phyloP scores from a whole-genome alignment of 1,140 invertebrate species.

The Procambarus clarkii region DNA sequence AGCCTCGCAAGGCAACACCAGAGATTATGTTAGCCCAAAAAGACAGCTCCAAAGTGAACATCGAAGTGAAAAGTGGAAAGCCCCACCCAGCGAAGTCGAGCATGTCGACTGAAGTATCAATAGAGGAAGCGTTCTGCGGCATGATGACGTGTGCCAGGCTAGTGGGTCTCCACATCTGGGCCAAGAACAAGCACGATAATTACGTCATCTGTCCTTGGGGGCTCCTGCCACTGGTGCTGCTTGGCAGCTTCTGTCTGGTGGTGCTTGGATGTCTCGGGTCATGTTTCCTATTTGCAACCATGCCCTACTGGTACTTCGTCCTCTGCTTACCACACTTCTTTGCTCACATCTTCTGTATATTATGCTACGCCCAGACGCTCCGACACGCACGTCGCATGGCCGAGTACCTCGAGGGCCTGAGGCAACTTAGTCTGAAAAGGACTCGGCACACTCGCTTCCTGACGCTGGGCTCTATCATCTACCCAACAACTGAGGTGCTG shows the following conservation, averaged over 20 bases:
- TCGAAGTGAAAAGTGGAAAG: not conserved
- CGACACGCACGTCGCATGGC: not conserved
- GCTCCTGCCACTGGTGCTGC: not conserved
- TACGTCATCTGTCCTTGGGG: not conserved
- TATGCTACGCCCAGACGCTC: not conserved
- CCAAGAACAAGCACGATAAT: not conserved
- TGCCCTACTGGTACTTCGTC: conserved; percentile 9
- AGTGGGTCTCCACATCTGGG: not conserved
- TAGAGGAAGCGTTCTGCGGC: not conserved
- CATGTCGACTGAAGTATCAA: not conserved
- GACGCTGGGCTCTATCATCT: not conserved
- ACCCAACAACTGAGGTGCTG: not conserved
- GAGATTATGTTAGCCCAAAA: no score
- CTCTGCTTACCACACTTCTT: not conserved
- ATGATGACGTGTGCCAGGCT: not conserved
- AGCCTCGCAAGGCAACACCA: no score
- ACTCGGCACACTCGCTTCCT: not conserved
- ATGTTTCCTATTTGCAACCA: not conserved
- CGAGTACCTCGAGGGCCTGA: not conserved
- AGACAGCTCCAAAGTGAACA: not conserved
- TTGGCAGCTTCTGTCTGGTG: not conserved
- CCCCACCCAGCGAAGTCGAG: not conserved
- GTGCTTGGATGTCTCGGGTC: not conserved
- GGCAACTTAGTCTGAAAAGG: no score
- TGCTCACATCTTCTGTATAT: not conserved